Conservation (phyloP, 2,113 vertebrate genomes). For the Myiagra hebetior region DNA sequence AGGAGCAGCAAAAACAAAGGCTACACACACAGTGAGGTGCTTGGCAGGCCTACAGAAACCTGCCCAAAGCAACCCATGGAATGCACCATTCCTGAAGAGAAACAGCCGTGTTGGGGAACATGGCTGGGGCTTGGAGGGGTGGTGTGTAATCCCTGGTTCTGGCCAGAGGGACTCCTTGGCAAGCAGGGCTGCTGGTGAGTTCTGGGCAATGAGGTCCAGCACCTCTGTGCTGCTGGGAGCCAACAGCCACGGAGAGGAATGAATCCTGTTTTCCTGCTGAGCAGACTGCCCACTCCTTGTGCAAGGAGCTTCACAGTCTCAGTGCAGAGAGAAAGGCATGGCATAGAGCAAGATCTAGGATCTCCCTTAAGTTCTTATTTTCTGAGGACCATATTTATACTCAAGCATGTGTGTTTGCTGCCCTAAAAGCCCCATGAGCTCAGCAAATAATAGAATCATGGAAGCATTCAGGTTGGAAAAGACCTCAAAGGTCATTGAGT, state of each 20-base stretch:
- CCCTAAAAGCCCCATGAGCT: background rate
- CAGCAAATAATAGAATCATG: background rate
- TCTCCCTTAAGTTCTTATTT: background rate
- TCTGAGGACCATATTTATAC: background rate
- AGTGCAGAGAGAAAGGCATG: background rate
- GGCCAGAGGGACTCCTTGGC: background rate
- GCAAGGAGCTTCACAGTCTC: background rate
- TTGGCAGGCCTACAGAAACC: background rate
- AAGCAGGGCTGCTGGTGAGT: background rate
- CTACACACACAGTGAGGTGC: background rate
- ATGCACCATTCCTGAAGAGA: background rate
- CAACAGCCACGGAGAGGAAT: background rate
- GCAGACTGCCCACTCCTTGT: background rate
- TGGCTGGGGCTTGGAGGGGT: background rate
- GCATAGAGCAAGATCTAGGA: background rate
- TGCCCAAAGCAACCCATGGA: background rate
- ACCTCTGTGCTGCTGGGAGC: background rate
- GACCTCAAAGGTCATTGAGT: background rate
- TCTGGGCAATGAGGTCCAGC: background rate
- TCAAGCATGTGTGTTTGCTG: background rate
- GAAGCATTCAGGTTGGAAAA: background rate
- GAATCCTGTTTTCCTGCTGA: background rate
- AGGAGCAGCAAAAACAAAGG: background rate
- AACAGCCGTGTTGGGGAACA: background rate
- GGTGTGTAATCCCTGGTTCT: background rate